Percentiles rank a stretch among this genome's conserved stretches.
phyloP scores from a whole-genome alignment of 2,113 vertebrate species.

The Epinephelus fuscoguttatus region DNA sequence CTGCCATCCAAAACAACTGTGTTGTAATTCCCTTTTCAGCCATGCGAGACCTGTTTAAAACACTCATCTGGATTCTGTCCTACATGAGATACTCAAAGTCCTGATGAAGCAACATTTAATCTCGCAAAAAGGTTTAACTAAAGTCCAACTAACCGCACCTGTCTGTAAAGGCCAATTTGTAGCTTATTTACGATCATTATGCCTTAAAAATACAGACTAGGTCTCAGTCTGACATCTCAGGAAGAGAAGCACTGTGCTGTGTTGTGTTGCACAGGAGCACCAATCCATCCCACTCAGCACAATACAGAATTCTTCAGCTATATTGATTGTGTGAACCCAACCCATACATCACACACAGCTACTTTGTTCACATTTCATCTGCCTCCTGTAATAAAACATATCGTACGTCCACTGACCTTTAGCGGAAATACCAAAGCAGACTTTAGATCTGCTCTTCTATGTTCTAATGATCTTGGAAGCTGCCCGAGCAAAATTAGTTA shows the following conservation, averaged over 20 bases:
- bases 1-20: not conserved
- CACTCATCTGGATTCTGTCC: not conserved
- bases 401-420: conserved; percentile 68
- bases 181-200: not conserved
- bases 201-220: not conserved
- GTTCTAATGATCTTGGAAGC: conserved; percentile 67
- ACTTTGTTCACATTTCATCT: conserved; percentile 58
- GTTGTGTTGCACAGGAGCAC: not conserved
- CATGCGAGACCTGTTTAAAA: not conserved
- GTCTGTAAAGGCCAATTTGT: conserved; percentile 12
- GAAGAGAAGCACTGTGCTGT: not conserved
- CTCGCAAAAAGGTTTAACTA: not conserved
- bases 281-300: conserved; percentile 32
- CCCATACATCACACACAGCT: conserved; percentile 53
- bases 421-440: conserved; percentile 70
- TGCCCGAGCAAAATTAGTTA: conserved; percentile 55
- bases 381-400: conserved; percentile 65
- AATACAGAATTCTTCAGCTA: conserved; percentile 34
- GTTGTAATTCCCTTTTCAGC: not conserved
- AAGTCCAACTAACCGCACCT: not conserved
- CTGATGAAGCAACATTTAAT: not conserved
- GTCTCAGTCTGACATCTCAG: not conserved
- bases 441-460: conserved; percentile 46
- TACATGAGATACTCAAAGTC: not conserved
- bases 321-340: conserved; percentile 44